Evolutionary conservation across 2,797 vertebrate genomes (phyloP).

Genomic region (Naso thynnoides): DNA sequence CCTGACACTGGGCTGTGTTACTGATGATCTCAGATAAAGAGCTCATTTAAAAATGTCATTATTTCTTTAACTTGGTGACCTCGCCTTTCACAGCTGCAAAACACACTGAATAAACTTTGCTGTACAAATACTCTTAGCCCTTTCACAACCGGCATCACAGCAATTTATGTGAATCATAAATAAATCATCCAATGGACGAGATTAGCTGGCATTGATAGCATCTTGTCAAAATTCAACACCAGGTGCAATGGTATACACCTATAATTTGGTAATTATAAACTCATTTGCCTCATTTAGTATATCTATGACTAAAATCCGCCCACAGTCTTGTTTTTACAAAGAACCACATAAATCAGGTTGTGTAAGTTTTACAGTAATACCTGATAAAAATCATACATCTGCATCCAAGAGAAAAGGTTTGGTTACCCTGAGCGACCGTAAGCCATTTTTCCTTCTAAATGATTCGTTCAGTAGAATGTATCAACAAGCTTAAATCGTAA

Average conservation of each 20-base stretch:
- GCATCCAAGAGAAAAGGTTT: constrained; percentile 66
- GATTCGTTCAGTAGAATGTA: constrained; percentile 66
- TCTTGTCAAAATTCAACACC: constrained; percentile 74
- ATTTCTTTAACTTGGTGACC: constrained; percentile 50
- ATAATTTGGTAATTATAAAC: constrained; percentile 78
- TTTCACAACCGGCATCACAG: constrained; percentile 52
- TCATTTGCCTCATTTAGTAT: constrained; percentile 69
- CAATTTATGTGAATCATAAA: constrained; percentile 67
- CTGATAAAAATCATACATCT: constrained; percentile 76
- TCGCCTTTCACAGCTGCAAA: constrained; percentile 26
- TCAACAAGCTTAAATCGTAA: constrained; percentile 65
- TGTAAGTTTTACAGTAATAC: constrained; percentile 62
- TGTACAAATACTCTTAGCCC: constrained; percentile 47
- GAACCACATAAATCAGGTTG: constrained; percentile 66
- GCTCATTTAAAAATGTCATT: constrained; percentile 33
- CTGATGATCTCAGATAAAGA: constrained; percentile 9
- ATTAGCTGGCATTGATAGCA: constrained; percentile 69
- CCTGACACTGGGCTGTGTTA: background rate
- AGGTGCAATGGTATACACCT: constrained; percentile 75
- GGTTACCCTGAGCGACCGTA: constrained; percentile 57
- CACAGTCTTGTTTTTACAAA: constrained; percentile 61
- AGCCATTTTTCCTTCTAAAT: constrained; percentile 73
- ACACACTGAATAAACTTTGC: constrained; percentile 39
- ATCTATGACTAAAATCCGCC: constrained; percentile 73
- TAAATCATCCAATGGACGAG: constrained; percentile 68